Evolutionary conservation across 1,140 invertebrate species (phyloP).

Genomic region (Zaprionus vittiger): DNA sequence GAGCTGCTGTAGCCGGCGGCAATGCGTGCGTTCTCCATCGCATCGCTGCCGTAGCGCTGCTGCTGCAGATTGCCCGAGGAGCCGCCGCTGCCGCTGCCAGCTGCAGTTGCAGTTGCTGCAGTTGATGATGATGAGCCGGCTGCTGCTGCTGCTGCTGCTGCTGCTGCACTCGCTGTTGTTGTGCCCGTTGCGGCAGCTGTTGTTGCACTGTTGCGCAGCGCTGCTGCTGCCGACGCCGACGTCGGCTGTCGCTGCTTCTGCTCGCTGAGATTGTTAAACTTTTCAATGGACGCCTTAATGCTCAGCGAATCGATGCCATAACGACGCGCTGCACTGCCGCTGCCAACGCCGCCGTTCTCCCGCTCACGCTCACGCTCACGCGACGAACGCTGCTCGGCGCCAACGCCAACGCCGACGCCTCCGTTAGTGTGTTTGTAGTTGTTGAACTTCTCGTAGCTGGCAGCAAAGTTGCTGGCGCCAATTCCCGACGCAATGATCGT

Average conservation of each 20-base stretch:
- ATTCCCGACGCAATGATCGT: constrained; percentile 66
- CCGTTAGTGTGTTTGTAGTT: constrained; percentile 72
- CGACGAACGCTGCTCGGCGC: constrained; percentile 8
- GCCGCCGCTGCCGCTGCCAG: constrained; percentile 67
- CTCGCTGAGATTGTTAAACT: constrained; percentile 77
- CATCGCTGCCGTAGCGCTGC: constrained; percentile 71
- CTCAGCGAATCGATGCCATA: constrained; percentile 76
- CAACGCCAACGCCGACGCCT: neutral
- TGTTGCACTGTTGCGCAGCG: neutral
- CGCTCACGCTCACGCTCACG: constrained; percentile 1
- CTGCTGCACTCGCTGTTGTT: neutral
- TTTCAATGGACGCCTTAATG: constrained; percentile 81
- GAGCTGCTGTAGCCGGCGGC: constrained; percentile 71
- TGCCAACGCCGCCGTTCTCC: constrained; percentile 7
- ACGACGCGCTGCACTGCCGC: constrained; percentile 44
- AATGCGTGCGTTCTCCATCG: constrained; percentile 57
- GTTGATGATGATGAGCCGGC: neutral
- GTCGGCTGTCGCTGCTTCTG: constrained; percentile 61
- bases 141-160: constrained; percentile 1
- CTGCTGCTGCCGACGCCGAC: constrained; percentile 4
- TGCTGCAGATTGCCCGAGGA: constrained; percentile 50
- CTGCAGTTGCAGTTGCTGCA: neutral
- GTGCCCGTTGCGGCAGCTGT: neutral
- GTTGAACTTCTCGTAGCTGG: constrained; percentile 71
- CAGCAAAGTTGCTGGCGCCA: constrained; percentile 65